Conservation (phyloP, 2,113 vertebrate genomes). For the Lota lota region DNA sequence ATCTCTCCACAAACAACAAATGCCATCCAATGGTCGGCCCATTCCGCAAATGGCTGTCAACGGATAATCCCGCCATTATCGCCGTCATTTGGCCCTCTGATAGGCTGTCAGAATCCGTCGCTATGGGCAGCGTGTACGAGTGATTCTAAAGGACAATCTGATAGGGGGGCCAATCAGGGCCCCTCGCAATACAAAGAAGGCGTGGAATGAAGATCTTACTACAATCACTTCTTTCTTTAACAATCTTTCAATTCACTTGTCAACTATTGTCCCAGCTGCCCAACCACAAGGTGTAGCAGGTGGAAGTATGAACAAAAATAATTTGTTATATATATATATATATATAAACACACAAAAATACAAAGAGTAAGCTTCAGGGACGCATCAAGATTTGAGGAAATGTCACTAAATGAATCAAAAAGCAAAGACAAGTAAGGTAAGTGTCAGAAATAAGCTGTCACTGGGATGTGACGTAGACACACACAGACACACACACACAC, state of each 20-base stretch:
- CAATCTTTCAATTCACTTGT: slow-evolving; percentile 59
- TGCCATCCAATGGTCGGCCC: slow-evolving; percentile 35
- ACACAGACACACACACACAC: no score
- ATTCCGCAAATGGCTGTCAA: slow-evolving; percentile 52
- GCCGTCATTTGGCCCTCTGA: slow-evolving; percentile 53
- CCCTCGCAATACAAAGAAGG: no score
- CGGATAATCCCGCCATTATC: slow-evolving; percentile 59
- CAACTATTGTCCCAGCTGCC: slow-evolving; percentile 48
- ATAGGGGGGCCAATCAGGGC: slow-evolving; percentile 39
- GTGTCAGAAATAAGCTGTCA: no score
- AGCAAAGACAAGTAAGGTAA: no score
- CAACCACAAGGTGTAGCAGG: slow-evolving; percentile 16
- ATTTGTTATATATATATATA: no score
- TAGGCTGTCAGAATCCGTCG: slow-evolving; percentile 66
- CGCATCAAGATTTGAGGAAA: no score
- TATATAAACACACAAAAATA: no score
- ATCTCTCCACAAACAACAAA: slow-evolving; percentile 63
- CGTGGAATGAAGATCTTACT: background rate
- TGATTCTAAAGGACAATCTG: slow-evolving; percentile 61
- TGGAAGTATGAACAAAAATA: no score
- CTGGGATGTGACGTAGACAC: no score
- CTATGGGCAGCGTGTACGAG: slow-evolving; percentile 38
- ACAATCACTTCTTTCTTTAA: slow-evolving; percentile 4
- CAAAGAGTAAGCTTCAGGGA: no score
- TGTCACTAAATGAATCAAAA: no score